These are phyloP conservation scores for Agrochola lychnidis DNA, from an alignment of 2,888 invertebrate genomes.

Conservation along the genomic window DNA sequence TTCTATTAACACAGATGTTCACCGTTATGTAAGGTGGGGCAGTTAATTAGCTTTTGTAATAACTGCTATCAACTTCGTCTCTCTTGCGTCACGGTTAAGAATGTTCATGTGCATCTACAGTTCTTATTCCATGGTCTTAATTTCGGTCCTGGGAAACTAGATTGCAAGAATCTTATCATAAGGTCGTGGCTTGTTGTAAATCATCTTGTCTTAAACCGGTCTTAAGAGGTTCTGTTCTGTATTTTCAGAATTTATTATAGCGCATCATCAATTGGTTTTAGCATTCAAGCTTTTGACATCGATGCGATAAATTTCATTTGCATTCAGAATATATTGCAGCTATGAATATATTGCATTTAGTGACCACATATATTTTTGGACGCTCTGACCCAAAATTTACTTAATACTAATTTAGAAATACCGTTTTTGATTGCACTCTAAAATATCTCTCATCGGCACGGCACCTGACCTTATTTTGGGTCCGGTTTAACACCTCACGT, in stretches of 20 bases:
- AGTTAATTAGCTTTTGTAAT: conserved; percentile 81
- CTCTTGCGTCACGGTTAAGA: conserved; percentile 69
- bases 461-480: conserved; percentile 69
- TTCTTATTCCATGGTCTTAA: conserved; percentile 33
- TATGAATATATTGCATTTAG: conserved; percentile 13
- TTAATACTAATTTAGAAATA: conserved; percentile 25
- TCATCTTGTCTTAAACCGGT: conserved; percentile 20
- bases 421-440: conserved; percentile 44
- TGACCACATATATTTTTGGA: not conserved
- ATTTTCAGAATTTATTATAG: conserved; percentile 11
- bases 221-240: conserved; percentile 3
- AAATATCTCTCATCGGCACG: conserved; percentile 50
- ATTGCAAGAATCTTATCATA: not conserved
- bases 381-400: not conserved
- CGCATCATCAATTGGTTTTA: conserved; percentile 39
- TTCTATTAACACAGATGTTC: conserved; percentile 88
- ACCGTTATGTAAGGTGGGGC: conserved; percentile 81
- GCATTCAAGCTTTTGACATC: conserved; percentile 24
- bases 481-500: conserved; percentile 71
- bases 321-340: conserved; percentile 20
- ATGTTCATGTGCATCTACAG: conserved; percentile 57
- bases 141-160: conserved; percentile 6
- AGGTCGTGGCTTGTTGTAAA: conserved; percentile 1
- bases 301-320: conserved; percentile 33
- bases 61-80: conserved; percentile 69